These are phyloP conservation scores for Balaeniceps rex DNA, from an alignment of 2,113 vertebrate species.

Conservation along the genomic window DNA sequence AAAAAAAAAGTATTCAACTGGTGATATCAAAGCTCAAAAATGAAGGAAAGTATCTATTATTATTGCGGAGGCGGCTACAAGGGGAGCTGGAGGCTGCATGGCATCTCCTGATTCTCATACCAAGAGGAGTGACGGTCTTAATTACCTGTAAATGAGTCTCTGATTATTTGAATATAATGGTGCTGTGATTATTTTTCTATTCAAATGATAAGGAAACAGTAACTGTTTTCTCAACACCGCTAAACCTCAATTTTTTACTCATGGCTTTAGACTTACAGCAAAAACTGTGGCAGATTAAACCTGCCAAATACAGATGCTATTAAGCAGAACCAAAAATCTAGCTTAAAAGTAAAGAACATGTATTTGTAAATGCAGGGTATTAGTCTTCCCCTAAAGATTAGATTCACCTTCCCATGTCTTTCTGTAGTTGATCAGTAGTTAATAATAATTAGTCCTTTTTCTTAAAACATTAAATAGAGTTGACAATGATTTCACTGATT, in stretches of 20 bases:
- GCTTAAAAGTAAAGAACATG: constrained; percentile 1
- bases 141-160: not conserved
- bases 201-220: not conserved
- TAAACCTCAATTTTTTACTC: not conserved
- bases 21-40: not conserved
- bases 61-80: not conserved
- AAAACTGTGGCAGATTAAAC: constrained; percentile 45
- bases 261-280: constrained; percentile 1
- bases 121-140: not conserved
- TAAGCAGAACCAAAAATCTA: not conserved
- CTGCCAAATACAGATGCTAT: constrained; percentile 16
- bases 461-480: not conserved
- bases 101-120: not conserved
- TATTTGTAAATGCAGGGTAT: not conserved
- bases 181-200: not conserved
- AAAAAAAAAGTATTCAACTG: not conserved
- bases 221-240: not conserved
- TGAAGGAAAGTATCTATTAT: not conserved
- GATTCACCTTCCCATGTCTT: not conserved
- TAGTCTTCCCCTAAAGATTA: not conserved
- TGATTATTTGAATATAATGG: not conserved
- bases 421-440: not conserved
- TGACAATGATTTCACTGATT: constrained; percentile 57
- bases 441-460: not conserved
- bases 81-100: not conserved